Evolutionary conservation across 2,113 vertebrate species (phyloP).

Genomic region (Saccopteryx leptura): DNA sequence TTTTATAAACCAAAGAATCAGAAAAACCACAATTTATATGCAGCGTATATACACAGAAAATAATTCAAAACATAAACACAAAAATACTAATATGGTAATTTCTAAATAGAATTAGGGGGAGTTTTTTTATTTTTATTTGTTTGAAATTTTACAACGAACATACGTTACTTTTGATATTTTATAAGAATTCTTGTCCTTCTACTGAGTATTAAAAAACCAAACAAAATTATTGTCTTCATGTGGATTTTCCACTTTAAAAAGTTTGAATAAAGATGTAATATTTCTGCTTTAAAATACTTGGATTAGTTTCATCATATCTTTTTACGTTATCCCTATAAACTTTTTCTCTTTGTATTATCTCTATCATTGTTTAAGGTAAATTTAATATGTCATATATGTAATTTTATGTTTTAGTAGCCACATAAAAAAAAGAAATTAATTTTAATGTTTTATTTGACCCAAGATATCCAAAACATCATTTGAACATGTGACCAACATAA

Average conservation of each 20-base stretch:
- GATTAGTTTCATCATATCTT: not conserved
- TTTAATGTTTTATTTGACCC: conserved; percentile 29
- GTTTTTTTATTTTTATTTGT: conserved; percentile 1
- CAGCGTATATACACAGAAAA: not conserved
- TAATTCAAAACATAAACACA: not conserved
- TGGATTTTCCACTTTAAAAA: conserved; percentile 26
- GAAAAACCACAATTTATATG: not conserved
- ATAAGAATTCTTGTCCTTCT: not conserved
- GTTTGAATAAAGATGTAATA: not conserved
- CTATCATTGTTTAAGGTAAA: not conserved
- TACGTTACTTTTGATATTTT: not conserved
- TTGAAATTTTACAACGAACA: conserved; percentile 27
- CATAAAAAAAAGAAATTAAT: conserved; percentile 13
- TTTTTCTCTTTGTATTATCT: not conserved
- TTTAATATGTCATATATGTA: not conserved
- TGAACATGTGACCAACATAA: not conserved
- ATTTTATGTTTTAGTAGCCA: conserved; percentile 15
- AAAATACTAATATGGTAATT: conserved; percentile 6
- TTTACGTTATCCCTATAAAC: not conserved
- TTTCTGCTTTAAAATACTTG: conserved; percentile 39
- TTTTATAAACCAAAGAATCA: conserved; percentile 30
- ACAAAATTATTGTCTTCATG: not conserved
- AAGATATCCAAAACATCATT: conserved; percentile 2
- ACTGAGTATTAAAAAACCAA: not conserved
- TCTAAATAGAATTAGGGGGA: not conserved